Percentiles rank a stretch among this genome's conserved stretches.
These are phyloP conservation scores for Fregetta grallaria DNA, from an alignment of 2,113 vertebrate species.

Conservation along the genomic window DNA sequence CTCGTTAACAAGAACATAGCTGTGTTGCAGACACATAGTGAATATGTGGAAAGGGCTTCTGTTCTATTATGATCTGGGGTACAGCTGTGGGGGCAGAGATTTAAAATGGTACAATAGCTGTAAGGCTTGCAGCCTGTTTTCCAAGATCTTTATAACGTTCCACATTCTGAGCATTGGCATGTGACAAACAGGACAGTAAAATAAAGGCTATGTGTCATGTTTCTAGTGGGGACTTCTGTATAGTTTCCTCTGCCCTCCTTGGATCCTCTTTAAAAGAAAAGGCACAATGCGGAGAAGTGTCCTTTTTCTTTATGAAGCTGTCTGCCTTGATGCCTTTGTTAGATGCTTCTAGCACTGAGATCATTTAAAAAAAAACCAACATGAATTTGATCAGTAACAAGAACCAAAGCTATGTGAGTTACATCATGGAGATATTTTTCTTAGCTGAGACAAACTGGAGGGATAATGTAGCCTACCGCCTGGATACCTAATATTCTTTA, in stretches of 20 bases:
- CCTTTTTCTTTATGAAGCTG: conserved; percentile 23
- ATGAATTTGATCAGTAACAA: conserved; percentile 23
- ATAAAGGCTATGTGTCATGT: neutral
- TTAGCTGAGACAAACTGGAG: neutral
- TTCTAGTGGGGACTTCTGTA: neutral
- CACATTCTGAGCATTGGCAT: neutral
- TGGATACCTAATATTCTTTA: neutral
- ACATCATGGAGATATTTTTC: conserved; percentile 6
- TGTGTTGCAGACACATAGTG: neutral
- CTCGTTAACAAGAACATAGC: neutral
- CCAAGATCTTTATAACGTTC: neutral
- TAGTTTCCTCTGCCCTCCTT: neutral
- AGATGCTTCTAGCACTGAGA: neutral
- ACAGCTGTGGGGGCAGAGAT: neutral
- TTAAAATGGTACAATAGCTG: neutral
- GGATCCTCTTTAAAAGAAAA: conserved; percentile 16
- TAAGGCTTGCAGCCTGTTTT: neutral
- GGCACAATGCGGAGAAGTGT: neutral
- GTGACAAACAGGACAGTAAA: conserved; percentile 13
- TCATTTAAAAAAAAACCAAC: neutral
- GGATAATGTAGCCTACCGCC: neutral
- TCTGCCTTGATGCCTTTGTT: conserved; percentile 3
- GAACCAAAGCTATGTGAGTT: conserved; percentile 13
- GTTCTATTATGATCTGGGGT: neutral
- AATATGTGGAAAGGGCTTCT: neutral